phyloP scores from a whole-genome alignment of 1,140 invertebrate species.

The Pseudomyrmex dendroicus region DNA sequence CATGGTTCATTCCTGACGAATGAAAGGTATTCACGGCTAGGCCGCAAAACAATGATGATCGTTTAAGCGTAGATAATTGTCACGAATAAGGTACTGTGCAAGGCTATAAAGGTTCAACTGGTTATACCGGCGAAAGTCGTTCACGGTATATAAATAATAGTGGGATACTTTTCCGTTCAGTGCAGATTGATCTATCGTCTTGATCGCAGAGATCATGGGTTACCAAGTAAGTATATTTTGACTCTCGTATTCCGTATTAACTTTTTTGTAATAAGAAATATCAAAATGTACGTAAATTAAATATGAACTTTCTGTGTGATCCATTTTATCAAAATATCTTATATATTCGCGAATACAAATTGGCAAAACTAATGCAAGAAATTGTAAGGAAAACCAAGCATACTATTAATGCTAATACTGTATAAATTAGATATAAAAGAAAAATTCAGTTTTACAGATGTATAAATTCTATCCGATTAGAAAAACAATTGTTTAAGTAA shows the following conservation, averaged over 20 bases:
- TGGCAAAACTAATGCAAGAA: no score
- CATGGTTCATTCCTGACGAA: slow-evolving; percentile 1
- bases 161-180: slow-evolving; percentile 69
- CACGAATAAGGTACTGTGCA: slow-evolving; percentile 48
- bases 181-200: slow-evolving; percentile 65
- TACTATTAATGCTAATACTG: no score
- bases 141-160: slow-evolving; percentile 81
- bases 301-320: no score
- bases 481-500: no score
- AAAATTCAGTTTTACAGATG: neutral
- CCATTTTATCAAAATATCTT: no score
- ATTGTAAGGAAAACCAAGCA: no score
- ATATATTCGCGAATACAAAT: no score
- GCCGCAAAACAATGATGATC: slow-evolving; percentile 54
- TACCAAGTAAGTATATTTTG: slow-evolving; percentile 70
- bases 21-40: slow-evolving; percentile 2
- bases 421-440: neutral
- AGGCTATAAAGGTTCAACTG: slow-evolving; percentile 71
- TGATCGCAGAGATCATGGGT: slow-evolving; percentile 66
- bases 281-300: neutral
- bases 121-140: slow-evolving; percentile 78
- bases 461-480: no score
- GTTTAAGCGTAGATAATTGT: slow-evolving; percentile 65
- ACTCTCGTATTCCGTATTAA: neutral
- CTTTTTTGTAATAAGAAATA: neutral